phyloP scores from a whole-genome alignment of 1,140 invertebrate species.

The Panagrolaimus sp. region DNA sequence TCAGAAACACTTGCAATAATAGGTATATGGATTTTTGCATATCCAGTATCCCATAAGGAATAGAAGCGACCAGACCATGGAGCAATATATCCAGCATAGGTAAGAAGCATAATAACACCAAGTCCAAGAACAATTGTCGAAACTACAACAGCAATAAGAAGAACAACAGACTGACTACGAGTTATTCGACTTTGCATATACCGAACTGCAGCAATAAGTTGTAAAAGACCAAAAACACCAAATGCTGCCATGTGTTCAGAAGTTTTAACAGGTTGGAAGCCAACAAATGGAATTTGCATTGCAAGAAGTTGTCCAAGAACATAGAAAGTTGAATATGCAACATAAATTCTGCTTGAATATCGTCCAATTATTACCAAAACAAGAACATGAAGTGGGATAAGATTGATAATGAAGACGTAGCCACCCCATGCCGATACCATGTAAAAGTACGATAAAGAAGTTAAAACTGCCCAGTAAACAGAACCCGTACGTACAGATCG shows the following conservation, averaged over 20 bases:
- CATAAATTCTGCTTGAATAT: slow-evolving; percentile 83
- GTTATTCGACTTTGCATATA: slow-evolving; percentile 83
- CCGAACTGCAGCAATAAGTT: slow-evolving; percentile 79
- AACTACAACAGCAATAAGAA: slow-evolving; percentile 75
- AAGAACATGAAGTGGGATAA: slow-evolving; percentile 96
- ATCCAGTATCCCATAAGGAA: slow-evolving; percentile 97
- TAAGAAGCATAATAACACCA: slow-evolving; percentile 76
- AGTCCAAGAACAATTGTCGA: slow-evolving; percentile 76
- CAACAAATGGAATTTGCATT: slow-evolving; percentile 99
- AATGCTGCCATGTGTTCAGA: slow-evolving; percentile 92
- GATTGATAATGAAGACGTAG: slow-evolving; percentile 99
- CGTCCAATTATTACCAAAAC: slow-evolving; percentile 82
- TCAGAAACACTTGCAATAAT: slow-evolving; percentile 99
- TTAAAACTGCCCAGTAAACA: slow-evolving; percentile 85
- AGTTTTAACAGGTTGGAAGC: slow-evolving; percentile 97
- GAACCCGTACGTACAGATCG: slow-evolving; percentile 95
- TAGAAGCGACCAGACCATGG: slow-evolving; percentile 99
- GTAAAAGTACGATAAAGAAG: slow-evolving; percentile 95
- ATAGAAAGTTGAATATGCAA: slow-evolving; percentile 91
- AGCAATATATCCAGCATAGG: slow-evolving; percentile 78
- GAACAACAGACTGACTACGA: slow-evolving; percentile 82
- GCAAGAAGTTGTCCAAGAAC: slow-evolving; percentile 88
- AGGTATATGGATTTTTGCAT: slow-evolving; percentile 99
- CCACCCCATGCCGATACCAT: slow-evolving; percentile 99
- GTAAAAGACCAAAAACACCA: slow-evolving; percentile 89